Conservation (phyloP, 2,888 invertebrate genomes). For the Empis livida region DNA sequence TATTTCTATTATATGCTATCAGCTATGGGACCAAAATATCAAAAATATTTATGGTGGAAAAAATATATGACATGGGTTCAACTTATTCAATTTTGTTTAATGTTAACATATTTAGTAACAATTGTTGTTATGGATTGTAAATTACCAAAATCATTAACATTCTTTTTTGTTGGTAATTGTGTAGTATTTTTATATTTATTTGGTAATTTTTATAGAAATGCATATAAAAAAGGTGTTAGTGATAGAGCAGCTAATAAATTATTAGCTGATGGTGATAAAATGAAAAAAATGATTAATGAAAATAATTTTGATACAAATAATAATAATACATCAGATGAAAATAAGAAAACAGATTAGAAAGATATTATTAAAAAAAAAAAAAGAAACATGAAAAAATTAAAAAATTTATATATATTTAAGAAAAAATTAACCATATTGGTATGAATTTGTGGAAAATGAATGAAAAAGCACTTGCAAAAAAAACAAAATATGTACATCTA, state of each 20-base stretch:
- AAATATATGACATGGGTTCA: slow-evolving; percentile 41
- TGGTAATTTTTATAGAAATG: slow-evolving; percentile 43
- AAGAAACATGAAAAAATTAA: too few relatives aligned
- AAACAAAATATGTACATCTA: too few relatives aligned
- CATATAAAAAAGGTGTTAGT: slow-evolving; percentile 34
- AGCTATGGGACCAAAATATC: slow-evolving; percentile 38
- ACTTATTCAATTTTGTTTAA: slow-evolving; percentile 49
- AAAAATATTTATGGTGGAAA: slow-evolving; percentile 42
- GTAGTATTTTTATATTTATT: slow-evolving; percentile 46
- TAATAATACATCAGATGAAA: neutral
- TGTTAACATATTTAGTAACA: slow-evolving; percentile 46
- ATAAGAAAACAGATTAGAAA: too few relatives aligned
- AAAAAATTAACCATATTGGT: too few relatives aligned
- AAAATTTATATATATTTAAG: too few relatives aligned
- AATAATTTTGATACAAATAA: slow-evolving; percentile 20
- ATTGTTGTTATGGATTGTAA: slow-evolving; percentile 42
- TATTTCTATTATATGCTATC: slow-evolving; percentile 40
- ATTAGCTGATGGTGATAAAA: slow-evolving; percentile 22
- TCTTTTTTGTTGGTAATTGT: slow-evolving; percentile 43
- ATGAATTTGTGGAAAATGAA: too few relatives aligned
- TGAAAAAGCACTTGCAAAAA: too few relatives aligned
- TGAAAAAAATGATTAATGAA: slow-evolving; percentile 29
- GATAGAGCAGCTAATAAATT: slow-evolving; percentile 12
- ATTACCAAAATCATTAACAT: slow-evolving; percentile 41
- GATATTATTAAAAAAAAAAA: too few relatives aligned